These are phyloP conservation scores for Equus przewalskii DNA, from an alignment of 2,113 vertebrate genomes.

Conservation along the genomic window DNA sequence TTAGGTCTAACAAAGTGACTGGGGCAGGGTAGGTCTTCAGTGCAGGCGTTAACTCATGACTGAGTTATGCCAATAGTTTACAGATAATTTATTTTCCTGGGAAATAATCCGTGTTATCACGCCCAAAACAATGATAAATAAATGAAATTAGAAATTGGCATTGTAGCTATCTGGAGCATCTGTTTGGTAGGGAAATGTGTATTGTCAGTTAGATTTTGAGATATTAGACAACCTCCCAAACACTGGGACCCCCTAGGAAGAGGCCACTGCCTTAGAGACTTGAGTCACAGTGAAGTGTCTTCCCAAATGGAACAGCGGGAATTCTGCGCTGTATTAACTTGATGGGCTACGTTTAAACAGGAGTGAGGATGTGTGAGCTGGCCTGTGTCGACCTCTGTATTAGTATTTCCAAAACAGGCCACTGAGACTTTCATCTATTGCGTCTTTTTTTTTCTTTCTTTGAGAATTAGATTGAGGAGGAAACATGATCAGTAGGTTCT, in stretches of 20 bases:
- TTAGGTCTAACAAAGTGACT: too few species aligned
- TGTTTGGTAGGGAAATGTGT: background rate
- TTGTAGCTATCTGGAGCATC: too few species aligned
- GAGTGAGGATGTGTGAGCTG: accelerated
- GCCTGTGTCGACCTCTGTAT: accelerated
- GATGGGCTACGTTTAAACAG: too few species aligned
- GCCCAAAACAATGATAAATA: background rate
- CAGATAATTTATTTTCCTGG: background rate
- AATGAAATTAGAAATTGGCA: background rate
- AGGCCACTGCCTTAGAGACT: too few species aligned
- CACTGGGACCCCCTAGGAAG: too few species aligned
- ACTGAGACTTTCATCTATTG: background rate
- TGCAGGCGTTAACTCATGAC: background rate
- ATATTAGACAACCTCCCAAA: background rate
- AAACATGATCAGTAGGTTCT: background rate
- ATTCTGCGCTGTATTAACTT: too few species aligned
- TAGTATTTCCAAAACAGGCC: background rate
- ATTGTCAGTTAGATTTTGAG: background rate
- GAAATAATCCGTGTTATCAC: background rate
- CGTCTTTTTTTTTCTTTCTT: background rate
- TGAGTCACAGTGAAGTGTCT: background rate
- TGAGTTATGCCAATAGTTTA: too few species aligned
- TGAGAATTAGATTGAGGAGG: background rate
- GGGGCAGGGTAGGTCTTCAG: background rate
- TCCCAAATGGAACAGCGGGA: accelerated